Evolutionary conservation across 2,113 vertebrate genomes (phyloP), one percentile per base, ranked within the genome.

Genomic region (Hiodon tergisus): DNA sequence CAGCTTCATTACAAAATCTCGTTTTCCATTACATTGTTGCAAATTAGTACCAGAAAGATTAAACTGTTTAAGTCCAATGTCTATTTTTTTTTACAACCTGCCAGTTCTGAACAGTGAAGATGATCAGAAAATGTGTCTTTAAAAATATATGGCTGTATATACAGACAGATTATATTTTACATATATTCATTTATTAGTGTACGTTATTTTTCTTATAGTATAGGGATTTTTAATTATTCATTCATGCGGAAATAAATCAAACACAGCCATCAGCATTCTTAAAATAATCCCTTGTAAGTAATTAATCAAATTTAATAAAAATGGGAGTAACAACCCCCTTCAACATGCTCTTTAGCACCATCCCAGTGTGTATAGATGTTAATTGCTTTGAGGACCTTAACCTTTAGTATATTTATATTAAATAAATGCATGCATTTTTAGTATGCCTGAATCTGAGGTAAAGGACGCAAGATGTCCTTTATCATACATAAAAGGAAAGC

Each of bases 271-370:
- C 10, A 61, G 66, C 72, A 71, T 60, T 66, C 14, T 46, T 9
- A 54, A 67, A 65, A 78, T 69, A 65, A 76, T 72, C 71, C 72
- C 76, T 74, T 73, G 72, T 75, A 73, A 71, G 77, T 72, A 75
- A 78, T 82, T 82, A 78, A 74, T 66, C 73, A 57, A 73, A 82
- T 58, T 57, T 76, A 78, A 75, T 52, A 77, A 52, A 80, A 72
- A 47, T 57, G 4, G 61, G 61, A 75, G 55, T 31, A 10, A 53
- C 60, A 46, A 16, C 71, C 67, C 65, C 66, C 61, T 74, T 60
- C 62, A 74, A 68, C 72, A 47, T 47, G 16, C 63, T 80, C 67
- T 67, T 76, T 74, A 74, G 67, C 47, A 50, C 17, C 61, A 55
- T 69, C 73, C 17, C 57, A 11, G 67, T 16, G 65, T 67, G 61